Base-by-base conservation (phyloP, 2,888 invertebrate species). In the Acrobasis repandana region DNA sequence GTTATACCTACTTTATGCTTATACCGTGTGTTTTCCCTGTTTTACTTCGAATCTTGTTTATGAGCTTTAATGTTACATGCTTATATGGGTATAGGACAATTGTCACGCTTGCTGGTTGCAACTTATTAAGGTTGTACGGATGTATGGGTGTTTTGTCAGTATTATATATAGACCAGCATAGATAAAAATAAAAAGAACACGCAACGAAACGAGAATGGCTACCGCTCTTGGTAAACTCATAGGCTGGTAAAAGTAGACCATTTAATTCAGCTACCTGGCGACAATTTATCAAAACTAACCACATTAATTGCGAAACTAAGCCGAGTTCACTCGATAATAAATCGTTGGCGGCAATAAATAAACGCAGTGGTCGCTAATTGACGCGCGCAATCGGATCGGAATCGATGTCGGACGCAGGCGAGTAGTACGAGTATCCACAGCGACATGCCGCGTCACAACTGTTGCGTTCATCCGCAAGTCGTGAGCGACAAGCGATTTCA, bases 381-480 rank as follows among this genome's bases (percentile, higher is more conserved):
- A 87, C 88, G 75, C 82, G 78, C 79, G 82, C 83, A 79, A 81
- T 82, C 81, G 73, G 74, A 75, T 73, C 77, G 74, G 76, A 76
- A 77, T 80, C 83, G 74, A 85, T 86, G 85, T 76, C 69, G 71
- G 65, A 65, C 72, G 68, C 69, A 71, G 71, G 74, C 74, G 73
- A 74, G 72, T n/a, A n/a, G n/a, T n/a, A 71, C 68, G 67, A 71
- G 71, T 74, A 74, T 73, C 75, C 72, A 71, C 73, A 69, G 67
- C 76, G 85, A 85, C 83, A 79, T 82, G 83, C 83, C 79, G 81
- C 83, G 84, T 83, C 79, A 75, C 82, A 82, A 84, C 83, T 84
- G 84, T 77, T 82, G 80, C 73, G 67, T 70, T 65, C 47, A 33
- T 60, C 63, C 51, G 2, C 46, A 67, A 74, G 67, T 9, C 43